phyloP scores from a whole-genome alignment of 2,113 vertebrate species.

The Eurystomus gularis region DNA sequence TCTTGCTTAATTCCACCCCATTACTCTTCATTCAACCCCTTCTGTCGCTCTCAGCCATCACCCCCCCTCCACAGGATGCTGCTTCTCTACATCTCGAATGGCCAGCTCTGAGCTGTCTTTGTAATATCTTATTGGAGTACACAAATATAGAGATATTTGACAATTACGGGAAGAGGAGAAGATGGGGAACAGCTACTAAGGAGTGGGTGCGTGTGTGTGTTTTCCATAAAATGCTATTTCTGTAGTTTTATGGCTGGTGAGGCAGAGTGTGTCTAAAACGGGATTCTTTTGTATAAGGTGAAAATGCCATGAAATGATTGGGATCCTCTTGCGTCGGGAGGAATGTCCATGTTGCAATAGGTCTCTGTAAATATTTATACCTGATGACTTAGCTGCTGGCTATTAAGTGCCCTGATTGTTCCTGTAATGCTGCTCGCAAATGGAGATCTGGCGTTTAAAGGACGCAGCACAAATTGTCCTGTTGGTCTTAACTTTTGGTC shows the following conservation, averaged over 20 bases:
- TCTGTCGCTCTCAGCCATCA: background rate
- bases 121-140: background rate
- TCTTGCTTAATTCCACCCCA: background rate
- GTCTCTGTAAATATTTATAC: conserved; percentile 70
- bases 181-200: background rate
- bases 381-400: conserved; percentile 53
- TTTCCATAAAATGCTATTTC: conserved; percentile 36
- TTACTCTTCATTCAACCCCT: background rate
- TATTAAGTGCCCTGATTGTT: conserved; percentile 51
- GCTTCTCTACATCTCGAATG: accelerated
- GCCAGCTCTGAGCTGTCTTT: background rate
- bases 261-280: background rate
- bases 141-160: background rate
- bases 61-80: accelerated
- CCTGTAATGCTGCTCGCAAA: background rate
- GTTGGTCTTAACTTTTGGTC: conserved; percentile 22
- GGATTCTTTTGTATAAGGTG: conserved; percentile 11
- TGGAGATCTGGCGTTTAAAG: conserved; percentile 52
- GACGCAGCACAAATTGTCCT: conserved; percentile 32
- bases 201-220: accelerated
- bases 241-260: conserved; percentile 8
- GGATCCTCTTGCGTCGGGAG: conserved; percentile 26
- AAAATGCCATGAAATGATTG: background rate
- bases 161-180: background rate
- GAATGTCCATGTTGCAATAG: conserved; percentile 48